Percentiles rank a stretch among this genome's conserved stretches.
phyloP scores from a whole-genome alignment of 2,888 invertebrate species.

The Lepetodrilus schrolli region DNA sequence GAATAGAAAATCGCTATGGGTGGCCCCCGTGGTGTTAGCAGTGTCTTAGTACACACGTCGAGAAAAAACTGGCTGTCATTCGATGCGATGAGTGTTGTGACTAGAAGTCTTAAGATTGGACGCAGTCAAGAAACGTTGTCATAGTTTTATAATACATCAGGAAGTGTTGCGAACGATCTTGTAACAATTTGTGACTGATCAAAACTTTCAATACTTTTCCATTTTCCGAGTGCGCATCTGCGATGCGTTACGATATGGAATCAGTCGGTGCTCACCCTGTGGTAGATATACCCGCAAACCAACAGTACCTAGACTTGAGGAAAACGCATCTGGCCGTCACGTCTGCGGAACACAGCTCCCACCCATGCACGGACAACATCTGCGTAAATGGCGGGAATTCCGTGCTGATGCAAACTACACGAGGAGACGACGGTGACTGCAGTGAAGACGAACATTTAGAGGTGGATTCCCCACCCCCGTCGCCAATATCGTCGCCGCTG shows the following conservation, averaged over 20 bases:
- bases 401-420: neutral
- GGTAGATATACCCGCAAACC: constrained; percentile 41
- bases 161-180: too few species aligned
- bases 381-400: constrained; percentile 27
- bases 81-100: neutral
- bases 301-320: constrained; percentile 27
- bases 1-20: constrained; percentile 12
- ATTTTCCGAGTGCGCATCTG: neutral
- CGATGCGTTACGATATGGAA: constrained; percentile 53
- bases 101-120: neutral
- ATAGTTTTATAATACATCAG: too few species aligned
- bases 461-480: constrained; percentile 38
- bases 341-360: neutral
- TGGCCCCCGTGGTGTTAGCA: neutral
- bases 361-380: constrained; percentile 7
- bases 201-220: neutral
- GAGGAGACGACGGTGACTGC: constrained; percentile 26
- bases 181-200: too few species aligned
- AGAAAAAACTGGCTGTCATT: constrained; percentile 18
- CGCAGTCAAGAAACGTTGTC: neutral
- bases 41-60: constrained; percentile 15
- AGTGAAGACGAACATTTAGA: constrained; percentile 37
- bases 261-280: constrained; percentile 39
- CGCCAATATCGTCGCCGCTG: constrained; percentile 33
- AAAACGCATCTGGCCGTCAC: constrained; percentile 20